A percentile compares a stretch with the other conserved stretches of the same genome.
phyloP scores from a whole-genome alignment of 2,888 invertebrate genomes.

The Adelphocoris suturalis region DNA sequence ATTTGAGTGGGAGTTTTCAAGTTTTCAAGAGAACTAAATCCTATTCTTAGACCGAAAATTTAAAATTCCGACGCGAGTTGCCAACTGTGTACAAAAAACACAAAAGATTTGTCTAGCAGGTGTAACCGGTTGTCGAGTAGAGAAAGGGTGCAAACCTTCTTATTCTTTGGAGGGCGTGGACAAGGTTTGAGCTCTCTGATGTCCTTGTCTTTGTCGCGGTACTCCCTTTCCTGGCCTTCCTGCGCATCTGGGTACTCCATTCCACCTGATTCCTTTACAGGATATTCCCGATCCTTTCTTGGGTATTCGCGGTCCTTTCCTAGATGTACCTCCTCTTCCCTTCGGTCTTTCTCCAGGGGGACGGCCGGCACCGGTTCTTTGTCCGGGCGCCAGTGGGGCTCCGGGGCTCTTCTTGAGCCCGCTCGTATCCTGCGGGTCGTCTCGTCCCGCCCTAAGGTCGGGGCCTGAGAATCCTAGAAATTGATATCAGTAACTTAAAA shows the following conservation, averaged over 20 bases:
- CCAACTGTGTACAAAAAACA: too few relatives aligned
- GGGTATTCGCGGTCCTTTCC: not conserved
- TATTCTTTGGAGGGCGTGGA: not conserved
- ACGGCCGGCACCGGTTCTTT: not conserved
- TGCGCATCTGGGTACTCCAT: not conserved
- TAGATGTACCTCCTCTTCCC: not conserved
- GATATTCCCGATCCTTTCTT: not conserved
- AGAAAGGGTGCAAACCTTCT: not conserved
- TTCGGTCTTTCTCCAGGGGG: not conserved
- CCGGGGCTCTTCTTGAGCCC: not conserved
- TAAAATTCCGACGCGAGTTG: too few relatives aligned
- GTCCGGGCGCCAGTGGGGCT: not conserved
- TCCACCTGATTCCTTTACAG: not conserved
- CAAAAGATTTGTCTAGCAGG: too few relatives aligned
- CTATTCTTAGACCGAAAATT: too few relatives aligned
- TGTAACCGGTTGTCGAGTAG: not conserved
- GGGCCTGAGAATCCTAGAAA: too few relatives aligned
- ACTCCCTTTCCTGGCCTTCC: not conserved
- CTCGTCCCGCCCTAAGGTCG: not conserved
- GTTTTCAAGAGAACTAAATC: too few relatives aligned
- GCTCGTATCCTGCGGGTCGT: not conserved
- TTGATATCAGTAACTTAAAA: too few relatives aligned
- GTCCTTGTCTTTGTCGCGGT: not conserved
- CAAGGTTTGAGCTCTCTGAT: not conserved
- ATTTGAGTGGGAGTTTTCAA: too few relatives aligned